Percentiles rank a stretch among this genome's conserved stretches.
phyloP scores from a whole-genome alignment of 2,888 invertebrate species.

The Xylophagus ater region DNA sequence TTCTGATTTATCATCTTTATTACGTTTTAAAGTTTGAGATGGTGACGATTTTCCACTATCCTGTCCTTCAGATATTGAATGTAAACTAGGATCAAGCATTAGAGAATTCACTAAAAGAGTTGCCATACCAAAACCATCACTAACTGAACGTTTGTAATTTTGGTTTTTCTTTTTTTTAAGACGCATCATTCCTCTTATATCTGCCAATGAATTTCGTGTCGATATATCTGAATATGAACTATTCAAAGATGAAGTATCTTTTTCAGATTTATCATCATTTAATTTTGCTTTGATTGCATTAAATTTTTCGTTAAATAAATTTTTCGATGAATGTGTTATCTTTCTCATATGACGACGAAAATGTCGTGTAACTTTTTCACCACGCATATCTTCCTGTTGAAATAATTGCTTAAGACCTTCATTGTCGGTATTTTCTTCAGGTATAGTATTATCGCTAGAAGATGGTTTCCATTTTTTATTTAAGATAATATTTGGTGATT shows the following conservation, averaged over 20 bases:
- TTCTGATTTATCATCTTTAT: constrained; percentile 29
- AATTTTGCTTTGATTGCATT: constrained; percentile 47
- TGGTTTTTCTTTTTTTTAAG: constrained; percentile 28
- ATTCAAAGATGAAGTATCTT: constrained; percentile 36
- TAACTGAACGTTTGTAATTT: constrained; percentile 26
- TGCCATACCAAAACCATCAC: constrained; percentile 51
- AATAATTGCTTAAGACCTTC: constrained; percentile 39
- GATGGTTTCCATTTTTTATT: constrained; percentile 21
- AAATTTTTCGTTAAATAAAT: constrained; percentile 51
- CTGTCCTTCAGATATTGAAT: constrained; percentile 46
- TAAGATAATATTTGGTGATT: constrained; percentile 18
- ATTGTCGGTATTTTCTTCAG: constrained; percentile 29
- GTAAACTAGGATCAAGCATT: constrained; percentile 47
- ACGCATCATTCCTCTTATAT: constrained; percentile 34
- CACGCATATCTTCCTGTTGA: constrained; percentile 49
- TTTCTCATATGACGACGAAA: constrained; percentile 50
- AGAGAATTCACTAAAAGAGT: constrained; percentile 55
- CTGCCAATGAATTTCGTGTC: constrained; percentile 37
- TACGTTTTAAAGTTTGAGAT: background rate
- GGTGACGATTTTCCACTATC: constrained; percentile 25
- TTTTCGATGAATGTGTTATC: constrained; percentile 49
- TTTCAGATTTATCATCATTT: constrained; percentile 41
- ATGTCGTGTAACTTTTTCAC: constrained; percentile 40
- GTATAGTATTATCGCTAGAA: constrained; percentile 17
- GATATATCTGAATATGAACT: constrained; percentile 43